phyloP scores from a whole-genome alignment of 2,888 invertebrate species.

The Drosophila stalkeri region DNA sequence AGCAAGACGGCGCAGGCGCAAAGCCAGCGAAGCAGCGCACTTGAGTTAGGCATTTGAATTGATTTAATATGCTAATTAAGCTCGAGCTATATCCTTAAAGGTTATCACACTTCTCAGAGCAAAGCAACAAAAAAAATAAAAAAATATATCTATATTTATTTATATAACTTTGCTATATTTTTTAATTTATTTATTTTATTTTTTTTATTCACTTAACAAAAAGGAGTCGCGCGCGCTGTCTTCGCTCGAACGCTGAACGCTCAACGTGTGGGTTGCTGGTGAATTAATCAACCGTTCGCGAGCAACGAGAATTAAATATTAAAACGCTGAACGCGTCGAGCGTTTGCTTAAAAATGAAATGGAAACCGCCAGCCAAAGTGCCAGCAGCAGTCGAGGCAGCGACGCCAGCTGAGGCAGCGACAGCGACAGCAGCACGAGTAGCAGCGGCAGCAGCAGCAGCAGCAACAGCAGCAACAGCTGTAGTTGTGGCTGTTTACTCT shows the following conservation, averaged over 20 bases:
- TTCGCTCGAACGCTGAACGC: slow-evolving; percentile 15
- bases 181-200: not conserved
- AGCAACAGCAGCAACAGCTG: slow-evolving; percentile 5
- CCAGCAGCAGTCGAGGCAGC: slow-evolving; percentile 17
- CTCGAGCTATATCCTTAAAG: slow-evolving; percentile 17
- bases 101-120: slow-evolving; percentile 3
- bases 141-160: too few relatives aligned
- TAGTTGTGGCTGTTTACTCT: not conserved
- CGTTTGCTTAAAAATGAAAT: slow-evolving; percentile 84
- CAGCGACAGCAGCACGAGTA: slow-evolving; percentile 12
- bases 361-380: slow-evolving; percentile 67
- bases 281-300: slow-evolving; percentile 74
- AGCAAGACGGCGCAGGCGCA: slow-evolving; percentile 4
- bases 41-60: slow-evolving; percentile 9
- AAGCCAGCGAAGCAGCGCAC: slow-evolving; percentile 10
- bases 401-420: slow-evolving; percentile 32
- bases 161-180: not conserved
- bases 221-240: slow-evolving; percentile 11
- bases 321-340: slow-evolving; percentile 76
- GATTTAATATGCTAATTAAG: not conserved
- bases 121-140: slow-evolving; percentile 3
- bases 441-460: slow-evolving; percentile 5
- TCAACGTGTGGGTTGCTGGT: slow-evolving; percentile 17
- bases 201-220: slow-evolving; percentile 27
- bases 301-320: slow-evolving; percentile 83